Evolutionary conservation across 2,113 vertebrate genomes (phyloP).

Genomic region (Poeciliopsis occidentalis): DNA sequence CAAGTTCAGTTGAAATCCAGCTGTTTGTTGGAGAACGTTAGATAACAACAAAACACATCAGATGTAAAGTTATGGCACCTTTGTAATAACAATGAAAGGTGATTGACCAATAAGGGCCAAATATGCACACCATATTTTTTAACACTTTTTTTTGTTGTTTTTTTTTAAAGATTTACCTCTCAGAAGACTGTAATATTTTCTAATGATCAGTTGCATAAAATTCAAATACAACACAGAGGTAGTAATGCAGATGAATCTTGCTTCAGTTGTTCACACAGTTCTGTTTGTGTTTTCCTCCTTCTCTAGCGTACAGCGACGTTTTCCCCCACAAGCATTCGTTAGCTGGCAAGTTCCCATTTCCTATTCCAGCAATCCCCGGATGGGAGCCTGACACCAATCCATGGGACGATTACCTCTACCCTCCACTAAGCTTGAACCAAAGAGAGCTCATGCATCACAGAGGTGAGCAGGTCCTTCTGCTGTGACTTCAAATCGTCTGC

Average conservation of each 20-base stretch:
- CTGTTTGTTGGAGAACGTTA: background rate
- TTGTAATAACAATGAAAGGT: no score
- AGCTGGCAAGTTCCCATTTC: constrained; percentile 69
- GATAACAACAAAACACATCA: background rate
- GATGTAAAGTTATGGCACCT: background rate
- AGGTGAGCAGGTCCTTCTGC: constrained; percentile 33
- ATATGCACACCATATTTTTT: no score
- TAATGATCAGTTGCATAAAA: no score
- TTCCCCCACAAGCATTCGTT: constrained; percentile 78
- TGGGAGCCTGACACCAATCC: constrained; percentile 84
- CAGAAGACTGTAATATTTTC: no score
- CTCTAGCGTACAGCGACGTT: constrained; percentile 71
- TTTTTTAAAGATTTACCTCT: no score
- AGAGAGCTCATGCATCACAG: constrained; percentile 68
- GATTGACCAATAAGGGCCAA: no score
- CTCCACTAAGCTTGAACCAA: constrained; percentile 77
- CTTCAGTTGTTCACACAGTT: background rate
- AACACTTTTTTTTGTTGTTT: no score
- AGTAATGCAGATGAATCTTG: background rate
- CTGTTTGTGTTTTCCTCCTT: constrained; percentile 6
- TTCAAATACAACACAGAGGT: background rate
- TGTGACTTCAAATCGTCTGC: background rate
- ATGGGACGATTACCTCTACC: constrained; percentile 91
- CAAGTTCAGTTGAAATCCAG: background rate
- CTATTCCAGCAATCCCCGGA: constrained; percentile 70